Percentiles rank a stretch among this genome's conserved stretches.
Conservation (phyloP, 1,140 invertebrate species). For the Sycophaga agraensis region DNA sequence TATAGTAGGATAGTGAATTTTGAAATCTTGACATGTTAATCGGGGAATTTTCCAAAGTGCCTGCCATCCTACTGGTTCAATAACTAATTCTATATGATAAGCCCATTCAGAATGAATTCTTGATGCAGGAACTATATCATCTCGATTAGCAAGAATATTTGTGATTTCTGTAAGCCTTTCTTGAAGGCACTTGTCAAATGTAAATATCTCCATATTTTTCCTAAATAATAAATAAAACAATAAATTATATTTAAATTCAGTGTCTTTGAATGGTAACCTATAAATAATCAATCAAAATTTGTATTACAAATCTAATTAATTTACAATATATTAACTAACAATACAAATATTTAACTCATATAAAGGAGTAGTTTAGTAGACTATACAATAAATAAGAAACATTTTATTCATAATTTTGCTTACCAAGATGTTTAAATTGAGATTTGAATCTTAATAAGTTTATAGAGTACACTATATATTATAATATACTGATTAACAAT, state of each 20-base stretch:
- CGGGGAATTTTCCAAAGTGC: constrained; percentile 67
- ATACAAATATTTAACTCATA: too few species aligned
- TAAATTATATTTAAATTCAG: background rate
- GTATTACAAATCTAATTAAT: too few species aligned
- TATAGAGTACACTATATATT: too few species aligned
- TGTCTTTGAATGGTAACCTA: too few species aligned
- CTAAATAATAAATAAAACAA: background rate
- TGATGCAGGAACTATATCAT: constrained; percentile 54
- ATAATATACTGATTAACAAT: too few species aligned
- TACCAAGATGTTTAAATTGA: too few species aligned
- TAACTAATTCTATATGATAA: constrained; percentile 59
- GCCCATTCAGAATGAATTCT: constrained; percentile 61
- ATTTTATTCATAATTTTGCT: too few species aligned
- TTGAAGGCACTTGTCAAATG: constrained; percentile 62
- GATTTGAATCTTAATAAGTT: too few species aligned
- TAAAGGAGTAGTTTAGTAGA: too few species aligned
- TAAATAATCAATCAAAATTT: too few species aligned
- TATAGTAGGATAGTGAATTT: constrained; percentile 63
- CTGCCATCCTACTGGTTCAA: constrained; percentile 65
- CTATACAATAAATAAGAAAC: too few species aligned
- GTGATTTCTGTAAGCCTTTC: constrained; percentile 59
- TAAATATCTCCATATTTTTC: constrained; percentile 57
- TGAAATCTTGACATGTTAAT: constrained; percentile 60
- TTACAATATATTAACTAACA: too few species aligned
- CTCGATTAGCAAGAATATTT: constrained; percentile 55